These are phyloP conservation scores for Embidobia sp. DNA, from an alignment of 2,888 invertebrate genomes.

Conservation along the genomic window DNA sequence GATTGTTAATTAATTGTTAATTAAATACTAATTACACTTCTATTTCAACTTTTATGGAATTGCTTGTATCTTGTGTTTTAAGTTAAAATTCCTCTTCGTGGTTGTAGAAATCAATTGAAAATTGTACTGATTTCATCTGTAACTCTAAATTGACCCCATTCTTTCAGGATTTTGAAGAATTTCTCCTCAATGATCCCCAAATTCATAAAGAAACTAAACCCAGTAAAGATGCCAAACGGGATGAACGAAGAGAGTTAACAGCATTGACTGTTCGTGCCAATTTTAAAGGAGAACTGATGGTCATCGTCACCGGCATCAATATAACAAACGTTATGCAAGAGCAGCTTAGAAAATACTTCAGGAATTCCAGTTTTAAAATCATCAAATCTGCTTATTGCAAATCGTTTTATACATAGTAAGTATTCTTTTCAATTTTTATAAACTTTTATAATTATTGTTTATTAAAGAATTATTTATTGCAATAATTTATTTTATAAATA, in stretches of 20 bases:
- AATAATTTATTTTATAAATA: neutral
- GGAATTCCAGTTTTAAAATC: slow-evolving; percentile 74
- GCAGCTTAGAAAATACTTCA: slow-evolving; percentile 75
- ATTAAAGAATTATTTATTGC: neutral
- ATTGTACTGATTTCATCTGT: too few species aligned
- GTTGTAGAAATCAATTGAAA: neutral
- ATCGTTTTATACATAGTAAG: slow-evolving; percentile 43
- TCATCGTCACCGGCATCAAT: slow-evolving; percentile 77
- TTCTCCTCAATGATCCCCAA: slow-evolving; percentile 68
- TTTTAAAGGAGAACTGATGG: slow-evolving; percentile 77
- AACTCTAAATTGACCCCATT: too few species aligned
- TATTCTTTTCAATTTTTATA: too few species aligned
- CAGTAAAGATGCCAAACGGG: slow-evolving; percentile 20
- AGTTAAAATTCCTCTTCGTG: too few species aligned
- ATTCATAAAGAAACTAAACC: slow-evolving; percentile 63
- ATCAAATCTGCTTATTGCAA: slow-evolving; percentile 79
- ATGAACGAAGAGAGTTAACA: slow-evolving; percentile 48
- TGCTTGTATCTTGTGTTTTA: too few species aligned
- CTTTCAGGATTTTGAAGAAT: slow-evolving; percentile 62
- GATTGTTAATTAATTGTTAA: too few species aligned
- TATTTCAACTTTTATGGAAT: too few species aligned
- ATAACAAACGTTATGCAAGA: slow-evolving; percentile 74
- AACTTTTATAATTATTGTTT: too few species aligned
- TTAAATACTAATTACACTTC: too few species aligned
- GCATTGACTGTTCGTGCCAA: slow-evolving; percentile 75